phyloP scores from a whole-genome alignment of 2,888 invertebrate genomes.

The Augiades crinisus region DNA sequence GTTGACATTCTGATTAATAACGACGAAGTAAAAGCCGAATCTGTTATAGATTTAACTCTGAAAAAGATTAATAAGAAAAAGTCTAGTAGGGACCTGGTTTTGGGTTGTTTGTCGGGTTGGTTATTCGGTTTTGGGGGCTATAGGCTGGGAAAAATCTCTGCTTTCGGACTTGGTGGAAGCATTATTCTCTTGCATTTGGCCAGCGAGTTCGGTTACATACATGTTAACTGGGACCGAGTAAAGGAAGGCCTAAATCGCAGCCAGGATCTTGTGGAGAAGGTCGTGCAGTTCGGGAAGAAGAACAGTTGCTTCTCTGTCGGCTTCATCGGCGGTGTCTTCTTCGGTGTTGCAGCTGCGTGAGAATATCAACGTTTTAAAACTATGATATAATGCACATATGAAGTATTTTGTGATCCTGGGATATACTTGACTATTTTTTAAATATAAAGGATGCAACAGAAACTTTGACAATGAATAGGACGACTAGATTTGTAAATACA shows the following conservation, averaged over 20 bases:
- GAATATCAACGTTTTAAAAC: neutral
- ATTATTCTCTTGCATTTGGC: slow-evolving; percentile 93
- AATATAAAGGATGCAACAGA: too few species aligned
- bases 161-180: slow-evolving; percentile 93
- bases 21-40: slow-evolving; percentile 38
- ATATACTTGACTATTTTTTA: too few species aligned
- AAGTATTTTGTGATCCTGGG: too few species aligned
- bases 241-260: slow-evolving; percentile 88
- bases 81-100: slow-evolving; percentile 50
- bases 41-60: slow-evolving; percentile 27
- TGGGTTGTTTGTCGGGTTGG: slow-evolving; percentile 77
- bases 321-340: slow-evolving; percentile 91
- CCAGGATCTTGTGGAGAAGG: slow-evolving; percentile 87
- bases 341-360: slow-evolving; percentile 87
- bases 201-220: slow-evolving; percentile 92
- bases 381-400: too few species aligned
- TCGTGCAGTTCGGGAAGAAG: slow-evolving; percentile 81
- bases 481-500: too few species aligned
- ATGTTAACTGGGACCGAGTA: slow-evolving; percentile 93
- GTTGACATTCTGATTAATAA: slow-evolving; percentile 42
- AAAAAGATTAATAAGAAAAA: slow-evolving; percentile 38
- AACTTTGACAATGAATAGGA: too few species aligned
- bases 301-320: slow-evolving; percentile 88
- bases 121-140: slow-evolving; percentile 87
- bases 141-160: slow-evolving; percentile 93